These are phyloP conservation scores for Pentamera pediparva DNA, from an alignment of 53 echinoderm and acorn worm species.

Conservation along the genomic window DNA sequence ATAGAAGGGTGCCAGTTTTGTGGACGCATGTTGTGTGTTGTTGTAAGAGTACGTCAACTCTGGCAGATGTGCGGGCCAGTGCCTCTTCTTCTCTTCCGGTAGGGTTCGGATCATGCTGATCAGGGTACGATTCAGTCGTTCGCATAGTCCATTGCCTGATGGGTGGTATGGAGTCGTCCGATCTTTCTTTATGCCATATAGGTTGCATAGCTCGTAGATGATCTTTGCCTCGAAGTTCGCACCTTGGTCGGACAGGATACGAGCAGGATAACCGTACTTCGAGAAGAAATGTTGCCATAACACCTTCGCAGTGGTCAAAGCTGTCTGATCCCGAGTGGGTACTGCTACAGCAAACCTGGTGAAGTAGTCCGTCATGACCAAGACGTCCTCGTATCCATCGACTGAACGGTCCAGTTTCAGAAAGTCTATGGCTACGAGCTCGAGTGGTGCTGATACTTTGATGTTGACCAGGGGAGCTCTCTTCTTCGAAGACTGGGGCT, in stretches of 20 bases:
- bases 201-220: slow-evolving; percentile 8
- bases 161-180: slow-evolving; percentile 31
- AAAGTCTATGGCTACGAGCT: slow-evolving; percentile 36
- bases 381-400: slow-evolving; percentile 30
- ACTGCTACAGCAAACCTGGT: slow-evolving; percentile 38
- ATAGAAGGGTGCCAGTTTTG: slow-evolving; percentile 27
- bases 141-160: slow-evolving; percentile 22
- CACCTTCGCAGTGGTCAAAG: slow-evolving; percentile 32
- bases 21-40: slow-evolving; percentile 23
- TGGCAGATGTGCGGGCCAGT: slow-evolving; percentile 13
- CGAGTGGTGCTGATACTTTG: slow-evolving; percentile 30
- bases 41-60: slow-evolving; percentile 30
- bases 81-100: background rate
- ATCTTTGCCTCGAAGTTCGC: slow-evolving; percentile 28
- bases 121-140: slow-evolving; percentile 34
- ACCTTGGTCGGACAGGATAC: slow-evolving; percentile 42
- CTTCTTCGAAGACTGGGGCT: background rate
- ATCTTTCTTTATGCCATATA: slow-evolving; percentile 17
- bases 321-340: slow-evolving; percentile 39
- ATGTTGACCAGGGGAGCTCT: slow-evolving; percentile 26
- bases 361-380: slow-evolving; percentile 47
- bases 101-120: slow-evolving; percentile 29
- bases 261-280: slow-evolving; percentile 28
- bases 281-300: slow-evolving; percentile 27
- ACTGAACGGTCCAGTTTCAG: slow-evolving; percentile 25